A percentile compares a stretch with the other conserved stretches of the same genome.
phyloP scores from a whole-genome alignment of 2,888 invertebrate species.

The Diaperis boleti region DNA sequence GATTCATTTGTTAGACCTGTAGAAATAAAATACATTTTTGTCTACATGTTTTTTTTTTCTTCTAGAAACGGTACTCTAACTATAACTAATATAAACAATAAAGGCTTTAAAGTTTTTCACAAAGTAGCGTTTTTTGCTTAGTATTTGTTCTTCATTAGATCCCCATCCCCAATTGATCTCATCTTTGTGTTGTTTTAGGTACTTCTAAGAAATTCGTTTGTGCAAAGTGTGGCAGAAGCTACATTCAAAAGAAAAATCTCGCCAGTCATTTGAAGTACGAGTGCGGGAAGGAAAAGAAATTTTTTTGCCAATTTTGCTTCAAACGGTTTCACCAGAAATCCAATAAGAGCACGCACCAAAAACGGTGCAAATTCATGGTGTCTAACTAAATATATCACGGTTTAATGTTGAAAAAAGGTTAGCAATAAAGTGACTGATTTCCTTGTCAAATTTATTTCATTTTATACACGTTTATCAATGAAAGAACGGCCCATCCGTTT shows the following conservation, averaged over 20 bases:
- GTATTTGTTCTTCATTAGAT: no score
- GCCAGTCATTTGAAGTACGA: slow-evolving; percentile 30
- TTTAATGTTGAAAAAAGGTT: not conserved
- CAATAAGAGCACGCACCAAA: slow-evolving; percentile 8
- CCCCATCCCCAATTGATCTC: no score
- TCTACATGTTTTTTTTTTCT: no score
- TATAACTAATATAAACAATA: no score
- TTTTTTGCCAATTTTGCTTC: slow-evolving; percentile 24
- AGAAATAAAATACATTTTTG: not conserved
- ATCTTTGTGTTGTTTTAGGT: slow-evolving; percentile 20
- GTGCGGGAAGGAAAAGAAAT: slow-evolving; percentile 38
- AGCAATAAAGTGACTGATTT: not conserved
- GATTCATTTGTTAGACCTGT: slow-evolving; percentile 28
- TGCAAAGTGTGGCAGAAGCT: slow-evolving; percentile 30
- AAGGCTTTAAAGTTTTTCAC: no score
- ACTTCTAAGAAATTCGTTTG: slow-evolving; percentile 37
- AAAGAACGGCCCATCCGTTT: no score
- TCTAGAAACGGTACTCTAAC: not conserved
- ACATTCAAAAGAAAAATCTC: slow-evolving; percentile 21
- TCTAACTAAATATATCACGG: no score
- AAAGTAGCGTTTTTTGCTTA: no score
- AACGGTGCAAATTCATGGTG: slow-evolving; percentile 22
- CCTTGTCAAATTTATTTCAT: no score
- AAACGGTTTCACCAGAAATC: slow-evolving; percentile 24
- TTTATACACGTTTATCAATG: no score